phyloP scores from a whole-genome alignment of 2,888 invertebrate genomes.

The Bugula neritina region DNA sequence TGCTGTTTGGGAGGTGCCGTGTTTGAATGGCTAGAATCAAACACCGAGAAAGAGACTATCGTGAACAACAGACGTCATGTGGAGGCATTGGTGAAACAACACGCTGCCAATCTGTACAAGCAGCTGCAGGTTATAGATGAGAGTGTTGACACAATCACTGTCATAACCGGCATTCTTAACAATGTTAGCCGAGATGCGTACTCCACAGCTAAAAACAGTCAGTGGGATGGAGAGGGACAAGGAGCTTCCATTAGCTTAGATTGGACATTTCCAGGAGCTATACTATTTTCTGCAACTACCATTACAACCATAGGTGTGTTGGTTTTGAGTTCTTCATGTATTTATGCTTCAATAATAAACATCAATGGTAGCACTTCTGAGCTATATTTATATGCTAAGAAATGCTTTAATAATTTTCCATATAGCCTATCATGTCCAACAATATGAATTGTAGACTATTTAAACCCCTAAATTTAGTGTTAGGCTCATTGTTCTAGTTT shows the following conservation, averaged over 20 bases:
- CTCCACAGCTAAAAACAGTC: not conserved
- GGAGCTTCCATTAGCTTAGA: not conserved
- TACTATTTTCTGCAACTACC: conserved; percentile 27
- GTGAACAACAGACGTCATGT: not conserved
- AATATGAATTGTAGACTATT: too few species aligned
- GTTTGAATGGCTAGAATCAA: conserved; percentile 21
- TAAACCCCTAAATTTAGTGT: too few species aligned
- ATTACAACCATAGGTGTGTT: conserved; percentile 26
- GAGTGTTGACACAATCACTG: conserved; percentile 1
- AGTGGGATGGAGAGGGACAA: conserved; percentile 17
- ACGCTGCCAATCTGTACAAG: conserved; percentile 24
- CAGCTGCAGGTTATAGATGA: not conserved
- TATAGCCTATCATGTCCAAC: too few species aligned
- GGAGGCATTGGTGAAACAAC: conserved; percentile 18
- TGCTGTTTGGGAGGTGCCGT: conserved; percentile 23
- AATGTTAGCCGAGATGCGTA: conserved; percentile 15
- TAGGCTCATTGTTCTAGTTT: too few species aligned
- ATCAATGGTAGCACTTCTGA: too few species aligned
- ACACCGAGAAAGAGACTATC: not conserved
- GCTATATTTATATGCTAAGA: too few species aligned
- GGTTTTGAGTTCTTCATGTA: too few species aligned
- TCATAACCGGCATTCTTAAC: not conserved
- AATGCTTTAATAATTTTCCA: too few species aligned
- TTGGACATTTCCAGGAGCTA: conserved; percentile 25
- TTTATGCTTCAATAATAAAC: too few species aligned